Evolutionary conservation across 2,113 vertebrate genomes (phyloP), one percentile per base, ranked within the genome.

Genomic region (Symphodus melops): DNA sequence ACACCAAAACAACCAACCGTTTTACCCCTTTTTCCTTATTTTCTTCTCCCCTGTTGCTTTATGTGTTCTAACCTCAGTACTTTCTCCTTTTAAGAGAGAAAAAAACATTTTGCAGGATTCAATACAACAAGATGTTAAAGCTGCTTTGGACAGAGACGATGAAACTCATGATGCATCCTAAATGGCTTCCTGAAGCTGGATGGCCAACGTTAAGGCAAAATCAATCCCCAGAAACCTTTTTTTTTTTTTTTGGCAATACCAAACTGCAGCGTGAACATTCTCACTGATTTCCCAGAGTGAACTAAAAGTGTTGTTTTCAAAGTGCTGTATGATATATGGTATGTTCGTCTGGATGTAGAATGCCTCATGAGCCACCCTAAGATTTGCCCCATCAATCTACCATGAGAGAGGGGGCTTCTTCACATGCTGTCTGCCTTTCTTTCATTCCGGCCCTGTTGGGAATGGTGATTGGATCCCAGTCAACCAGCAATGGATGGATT

Each of bases 391-490:
- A 92, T 91, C 82, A 86, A 90, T 90, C 83, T 83, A 23, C 20
- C 1, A 33, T 72, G 83, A 82, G 72, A 81, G 69, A 77, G 46
- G 64, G 71, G 78, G 85, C 59, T 68, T 86, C 87, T 89, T 89
- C 87, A 65, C 84, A 64, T 72, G 81, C 84, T 72, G 74, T 81
- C 85, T 87, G 84, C 81, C 87, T 57, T 88, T 89, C 84, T 87
- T 89, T 90, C 72, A 81, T 89, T 80, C 75, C 61, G 82, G 85
- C 79, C 83, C 88, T 81, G 85, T 88, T 89, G 91, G 88, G 89
- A 86, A 82, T 86, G 85, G 86, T 88, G 86, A 92, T 92, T 91
- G 89, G 89, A 91, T 89, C 89, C 87, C 81, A 91, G 89, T 91
- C 89, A 89, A 91, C 83, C 89, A 83, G 88, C 84, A 63, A 77